Conservation (phyloP, 2,113 vertebrate genomes). For the Machaerirhynchus nigripectus region DNA sequence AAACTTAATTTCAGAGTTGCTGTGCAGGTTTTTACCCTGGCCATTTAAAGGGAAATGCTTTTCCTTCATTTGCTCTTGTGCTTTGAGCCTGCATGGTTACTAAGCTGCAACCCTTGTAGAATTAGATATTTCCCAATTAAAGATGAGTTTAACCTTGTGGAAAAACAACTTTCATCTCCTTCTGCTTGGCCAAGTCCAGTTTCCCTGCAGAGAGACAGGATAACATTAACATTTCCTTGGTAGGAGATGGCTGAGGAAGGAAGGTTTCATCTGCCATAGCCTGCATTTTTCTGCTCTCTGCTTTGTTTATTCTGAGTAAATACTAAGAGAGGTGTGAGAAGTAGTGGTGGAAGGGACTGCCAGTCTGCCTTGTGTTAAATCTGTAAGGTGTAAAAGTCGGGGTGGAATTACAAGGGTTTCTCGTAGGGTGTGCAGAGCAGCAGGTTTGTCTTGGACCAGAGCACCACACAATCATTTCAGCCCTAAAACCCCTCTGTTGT, state of each 20-base stretch:
- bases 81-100: not conserved
- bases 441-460: not conserved
- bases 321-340: not conserved
- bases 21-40: not conserved
- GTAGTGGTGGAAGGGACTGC: not conserved
- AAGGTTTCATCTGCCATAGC: not conserved
- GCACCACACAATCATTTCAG: fast-evolving
- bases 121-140: not conserved
- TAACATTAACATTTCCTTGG: not conserved
- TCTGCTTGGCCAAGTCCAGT: not conserved
- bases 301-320: not conserved
- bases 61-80: not conserved
- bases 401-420: not conserved
- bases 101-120: not conserved
- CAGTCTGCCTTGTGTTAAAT: not conserved
- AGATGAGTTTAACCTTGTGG: not conserved
- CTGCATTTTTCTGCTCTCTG: not conserved
- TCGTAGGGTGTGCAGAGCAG: not conserved
- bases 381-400: not conserved
- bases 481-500: not conserved
- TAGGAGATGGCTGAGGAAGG: not conserved
- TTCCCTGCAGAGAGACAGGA: not conserved
- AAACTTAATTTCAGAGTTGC: not conserved
- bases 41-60: not conserved
- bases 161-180: not conserved